Conservation (phyloP, 1,140 invertebrate species). For the Diplogasteroides magnus region DNA sequence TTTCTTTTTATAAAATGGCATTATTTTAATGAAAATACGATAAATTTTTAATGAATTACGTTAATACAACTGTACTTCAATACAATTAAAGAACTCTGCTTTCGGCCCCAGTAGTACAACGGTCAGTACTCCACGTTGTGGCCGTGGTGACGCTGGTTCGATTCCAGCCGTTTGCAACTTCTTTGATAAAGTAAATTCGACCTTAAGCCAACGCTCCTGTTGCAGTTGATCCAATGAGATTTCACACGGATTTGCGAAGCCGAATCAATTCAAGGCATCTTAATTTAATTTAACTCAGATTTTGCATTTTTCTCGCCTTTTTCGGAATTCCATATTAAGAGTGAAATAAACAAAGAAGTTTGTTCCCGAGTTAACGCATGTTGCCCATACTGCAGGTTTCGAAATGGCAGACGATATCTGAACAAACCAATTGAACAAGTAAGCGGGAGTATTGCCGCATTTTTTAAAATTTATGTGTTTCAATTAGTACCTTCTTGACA, state of each 20-base stretch:
- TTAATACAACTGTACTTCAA: too few species aligned
- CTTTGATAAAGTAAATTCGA: too few species aligned
- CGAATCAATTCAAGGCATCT: not conserved
- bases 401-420: constrained; percentile 12
- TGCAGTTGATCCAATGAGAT: too few species aligned
- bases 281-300: not conserved
- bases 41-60: too few species aligned
- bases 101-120: constrained; percentile 43
- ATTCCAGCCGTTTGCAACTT: too few species aligned
- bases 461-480: not conserved
- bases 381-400: not conserved
- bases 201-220: too few species aligned
- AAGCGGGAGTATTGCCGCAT: not conserved
- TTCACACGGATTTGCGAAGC: too few species aligned
- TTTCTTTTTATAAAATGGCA: too few species aligned
- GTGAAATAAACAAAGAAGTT: constrained; percentile 26
- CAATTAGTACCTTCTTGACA: not conserved
- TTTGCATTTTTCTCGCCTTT: not conserved
- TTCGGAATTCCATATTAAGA: constrained; percentile 23
- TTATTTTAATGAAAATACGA: too few species aligned
- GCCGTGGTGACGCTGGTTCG: constrained; percentile 48
- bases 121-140: constrained; percentile 51
- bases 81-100: too few species aligned
- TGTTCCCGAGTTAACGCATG: constrained; percentile 20
- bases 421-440: constrained; percentile 3